Conservation (phyloP, 1,140 invertebrate species). For the Drosophila pallidifrons region DNA sequence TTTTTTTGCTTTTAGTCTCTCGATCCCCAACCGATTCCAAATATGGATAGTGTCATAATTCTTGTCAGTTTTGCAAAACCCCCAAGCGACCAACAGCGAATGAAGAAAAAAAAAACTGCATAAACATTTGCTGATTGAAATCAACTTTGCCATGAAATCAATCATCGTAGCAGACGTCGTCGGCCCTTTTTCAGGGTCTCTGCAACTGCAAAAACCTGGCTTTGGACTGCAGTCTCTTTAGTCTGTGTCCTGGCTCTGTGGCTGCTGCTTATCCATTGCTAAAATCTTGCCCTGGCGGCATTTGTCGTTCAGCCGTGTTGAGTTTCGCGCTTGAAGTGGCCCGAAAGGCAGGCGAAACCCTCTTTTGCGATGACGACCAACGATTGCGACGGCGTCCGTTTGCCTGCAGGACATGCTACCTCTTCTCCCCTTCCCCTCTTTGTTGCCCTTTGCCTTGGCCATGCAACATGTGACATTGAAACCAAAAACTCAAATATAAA, state of each 20-base stretch:
- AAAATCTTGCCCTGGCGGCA: constrained; percentile 72
- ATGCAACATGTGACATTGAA: constrained; percentile 83
- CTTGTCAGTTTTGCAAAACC: constrained; percentile 78
- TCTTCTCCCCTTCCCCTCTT: not conserved
- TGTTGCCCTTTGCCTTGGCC: not conserved
- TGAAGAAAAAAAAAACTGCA: constrained; percentile 63
- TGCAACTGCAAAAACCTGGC: constrained; percentile 11
- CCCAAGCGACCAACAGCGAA: constrained; percentile 65
- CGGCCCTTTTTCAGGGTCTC: constrained; percentile 46
- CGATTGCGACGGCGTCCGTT: constrained; percentile 23
- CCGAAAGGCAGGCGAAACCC: constrained; percentile 41
- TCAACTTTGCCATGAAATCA: constrained; percentile 85
- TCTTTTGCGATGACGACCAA: not conserved
- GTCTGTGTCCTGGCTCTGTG: constrained; percentile 16
- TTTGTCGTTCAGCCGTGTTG: constrained; percentile 66
- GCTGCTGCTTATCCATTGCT: constrained; percentile 62
- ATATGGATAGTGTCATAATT: constrained; percentile 83
- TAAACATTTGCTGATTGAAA: constrained; percentile 84
- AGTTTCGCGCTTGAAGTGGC: constrained; percentile 79
- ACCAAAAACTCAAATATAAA: constrained; percentile 37
- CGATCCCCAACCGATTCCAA: constrained; percentile 54
- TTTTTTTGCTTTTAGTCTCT: not conserved
- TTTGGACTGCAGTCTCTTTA: too few species aligned
- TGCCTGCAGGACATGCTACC: constrained; percentile 56
- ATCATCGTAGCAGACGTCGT: constrained; percentile 76